Conservation (phyloP, 2,888 invertebrate species). For the Ophioninae sp. region DNA sequence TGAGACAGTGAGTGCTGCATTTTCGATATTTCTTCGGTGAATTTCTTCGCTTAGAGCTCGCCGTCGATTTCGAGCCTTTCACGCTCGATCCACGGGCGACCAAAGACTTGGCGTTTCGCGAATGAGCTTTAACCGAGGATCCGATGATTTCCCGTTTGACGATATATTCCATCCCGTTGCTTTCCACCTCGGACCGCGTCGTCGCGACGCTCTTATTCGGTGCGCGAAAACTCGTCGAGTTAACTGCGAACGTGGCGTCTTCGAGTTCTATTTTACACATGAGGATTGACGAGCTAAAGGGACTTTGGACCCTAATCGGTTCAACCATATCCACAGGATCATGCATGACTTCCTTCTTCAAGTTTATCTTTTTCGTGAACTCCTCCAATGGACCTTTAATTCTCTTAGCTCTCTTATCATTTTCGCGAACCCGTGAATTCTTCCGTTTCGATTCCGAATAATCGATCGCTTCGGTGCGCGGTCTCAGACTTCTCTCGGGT, state of each 20-base stretch:
- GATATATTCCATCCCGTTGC: neutral
- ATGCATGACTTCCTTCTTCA: slow-evolving; percentile 1
- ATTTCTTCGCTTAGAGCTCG: neutral
- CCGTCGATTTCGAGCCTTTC: neutral
- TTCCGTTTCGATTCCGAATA: slow-evolving; percentile 64
- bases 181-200: neutral
- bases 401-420: neutral
- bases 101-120: neutral
- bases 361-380: neutral
- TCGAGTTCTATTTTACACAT: neutral
- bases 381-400: neutral
- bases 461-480: slow-evolving; percentile 67
- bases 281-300: neutral
- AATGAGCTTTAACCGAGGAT: neutral
- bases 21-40: slow-evolving; percentile 11
- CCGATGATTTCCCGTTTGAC: neutral
- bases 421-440: neutral
- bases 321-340: neutral
- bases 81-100: neutral
- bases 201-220: neutral
- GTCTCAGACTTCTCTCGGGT: slow-evolving; percentile 67
- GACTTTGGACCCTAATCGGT: neutral
- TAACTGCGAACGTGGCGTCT: neutral
- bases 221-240: neutral
- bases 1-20: slow-evolving; percentile 64